Evolutionary conservation across 2,113 vertebrate species (phyloP).

Genomic region (Labrus mixtus): DNA sequence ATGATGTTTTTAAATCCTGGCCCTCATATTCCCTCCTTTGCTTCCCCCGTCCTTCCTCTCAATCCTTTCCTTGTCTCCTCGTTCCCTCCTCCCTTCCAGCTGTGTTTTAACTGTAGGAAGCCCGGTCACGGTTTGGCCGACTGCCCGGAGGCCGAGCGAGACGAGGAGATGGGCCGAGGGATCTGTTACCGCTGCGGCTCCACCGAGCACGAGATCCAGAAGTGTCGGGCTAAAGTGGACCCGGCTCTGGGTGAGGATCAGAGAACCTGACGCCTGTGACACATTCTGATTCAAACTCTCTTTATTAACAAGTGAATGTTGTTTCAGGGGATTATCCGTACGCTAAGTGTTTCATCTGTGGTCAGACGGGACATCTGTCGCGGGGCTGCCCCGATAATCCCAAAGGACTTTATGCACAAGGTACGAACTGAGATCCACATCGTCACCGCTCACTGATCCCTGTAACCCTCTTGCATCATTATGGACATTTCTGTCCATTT

Average conservation of each 20-base stretch:
- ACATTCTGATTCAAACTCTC: fast-evolving
- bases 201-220: slow-evolving; percentile 93
- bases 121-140: slow-evolving; percentile 94
- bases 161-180: slow-evolving; percentile 91
- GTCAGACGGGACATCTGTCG: slow-evolving; percentile 93
- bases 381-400: slow-evolving; percentile 94
- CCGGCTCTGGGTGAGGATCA: slow-evolving; percentile 87
- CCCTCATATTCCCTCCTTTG: neutral
- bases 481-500: too few relatives aligned
- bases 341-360: slow-evolving; percentile 97
- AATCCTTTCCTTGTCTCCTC: neutral
- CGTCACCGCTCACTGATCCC: too few relatives aligned
- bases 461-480: too few relatives aligned
- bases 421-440: slow-evolving; percentile 65
- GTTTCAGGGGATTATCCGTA: slow-evolving; percentile 92
- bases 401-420: slow-evolving; percentile 94
- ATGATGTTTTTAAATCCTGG: too few relatives aligned
- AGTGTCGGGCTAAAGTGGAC: slow-evolving; percentile 91
- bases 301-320: neutral
- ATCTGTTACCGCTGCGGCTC: slow-evolving; percentile 98
- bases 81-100: slow-evolving; percentile 74
- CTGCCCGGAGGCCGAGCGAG: slow-evolving; percentile 90
- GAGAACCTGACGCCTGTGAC: neutral
- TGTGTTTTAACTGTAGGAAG: slow-evolving; percentile 96
- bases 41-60: neutral